Base-by-base conservation (phyloP, 2,888 invertebrate genomes). In the Diabrotica balteata region DNA sequence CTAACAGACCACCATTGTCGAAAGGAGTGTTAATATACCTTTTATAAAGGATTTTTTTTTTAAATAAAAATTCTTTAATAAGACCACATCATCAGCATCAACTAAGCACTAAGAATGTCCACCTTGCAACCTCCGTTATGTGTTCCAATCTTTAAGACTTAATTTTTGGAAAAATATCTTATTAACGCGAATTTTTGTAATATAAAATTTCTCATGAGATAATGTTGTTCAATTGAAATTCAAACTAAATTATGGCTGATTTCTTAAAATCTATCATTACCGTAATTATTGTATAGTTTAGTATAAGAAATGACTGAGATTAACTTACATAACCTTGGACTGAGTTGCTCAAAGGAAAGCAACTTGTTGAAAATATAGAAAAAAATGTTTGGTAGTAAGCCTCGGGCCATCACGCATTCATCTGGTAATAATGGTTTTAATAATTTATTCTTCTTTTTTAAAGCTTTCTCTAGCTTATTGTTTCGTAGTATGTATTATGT, bases 401-500 rank as follows among this genome's bases (percentile, higher is more conserved):
- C 52, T 51, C 2, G 8, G 45, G 63, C 63, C 32, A 57, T 63
- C 63, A 63, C 63, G 63, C 57, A 63, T 63, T 46, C 49, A 42
- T 57, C 46, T n/a, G 50, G 43, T 49, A 59, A 57, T 63, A 63
- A 63, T 63, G 57, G 57, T 57, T 63, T 57, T 57, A 57, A 63
- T 63, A 63, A 63, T 63, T 57, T 63, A 55, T 55, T 46, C 57
- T 43, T 9, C 17, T 57, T 63, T 63, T 63, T 57, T 22, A 10
- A 54, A 50, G 52, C 63, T 63, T 63, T 63, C 63, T 54, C 63
- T 50, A n/a, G 43, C 7, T 57, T 51, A 63, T 63, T 63, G 63
- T 63, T 57, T 59, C 11, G 44, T 49, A 51, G 50, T 50, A 57
- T 32, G 32, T 32, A 32, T 32, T 32, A 32, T 32, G 32, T 32